phyloP scores from a whole-genome alignment of 2,797 vertebrate genomes.

The Naso thynnoides region DNA sequence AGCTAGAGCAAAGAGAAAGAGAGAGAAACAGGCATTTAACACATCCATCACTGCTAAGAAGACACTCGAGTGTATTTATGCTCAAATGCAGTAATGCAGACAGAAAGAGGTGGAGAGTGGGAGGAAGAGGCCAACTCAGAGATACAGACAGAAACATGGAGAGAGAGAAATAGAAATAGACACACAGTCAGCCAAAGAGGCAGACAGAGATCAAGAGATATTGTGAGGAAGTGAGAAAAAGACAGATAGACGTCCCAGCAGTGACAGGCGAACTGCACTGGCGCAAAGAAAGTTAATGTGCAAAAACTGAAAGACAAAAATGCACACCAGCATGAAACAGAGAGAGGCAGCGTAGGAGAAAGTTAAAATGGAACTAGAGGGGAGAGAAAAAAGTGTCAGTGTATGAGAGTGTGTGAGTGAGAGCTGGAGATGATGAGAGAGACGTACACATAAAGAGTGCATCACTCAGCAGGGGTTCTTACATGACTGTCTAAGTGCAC shows the following conservation, averaged over 20 bases:
- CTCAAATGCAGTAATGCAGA: conserved; percentile 42
- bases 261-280: conserved; percentile 50
- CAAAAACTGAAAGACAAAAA: conserved; percentile 60
- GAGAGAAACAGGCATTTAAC: conserved; percentile 5
- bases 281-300: conserved; percentile 51
- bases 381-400: conserved; percentile 55
- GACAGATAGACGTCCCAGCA: conserved; percentile 61
- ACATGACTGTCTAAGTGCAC: conserved; percentile 50
- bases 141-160: conserved; percentile 35
- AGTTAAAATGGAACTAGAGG: conserved; percentile 64
- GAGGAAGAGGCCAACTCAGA: conserved; percentile 51
- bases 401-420: conserved; percentile 36
- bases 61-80: conserved; percentile 26
- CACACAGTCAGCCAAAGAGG: conserved; percentile 44
- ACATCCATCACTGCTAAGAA: conserved; percentile 21
- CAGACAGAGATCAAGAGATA: conserved; percentile 54
- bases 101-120: conserved; percentile 44
- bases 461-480: conserved; percentile 65
- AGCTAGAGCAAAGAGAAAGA: conserved; percentile 1
- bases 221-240: conserved; percentile 41
- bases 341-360: conserved; percentile 19
- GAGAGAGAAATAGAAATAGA: conserved; percentile 57
- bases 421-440: conserved; percentile 52
- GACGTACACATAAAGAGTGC: conserved; percentile 41
- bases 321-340: conserved; percentile 40